Conservation (phyloP, 2,888 invertebrate genomes). For the Chrysomela aeneicollis region DNA sequence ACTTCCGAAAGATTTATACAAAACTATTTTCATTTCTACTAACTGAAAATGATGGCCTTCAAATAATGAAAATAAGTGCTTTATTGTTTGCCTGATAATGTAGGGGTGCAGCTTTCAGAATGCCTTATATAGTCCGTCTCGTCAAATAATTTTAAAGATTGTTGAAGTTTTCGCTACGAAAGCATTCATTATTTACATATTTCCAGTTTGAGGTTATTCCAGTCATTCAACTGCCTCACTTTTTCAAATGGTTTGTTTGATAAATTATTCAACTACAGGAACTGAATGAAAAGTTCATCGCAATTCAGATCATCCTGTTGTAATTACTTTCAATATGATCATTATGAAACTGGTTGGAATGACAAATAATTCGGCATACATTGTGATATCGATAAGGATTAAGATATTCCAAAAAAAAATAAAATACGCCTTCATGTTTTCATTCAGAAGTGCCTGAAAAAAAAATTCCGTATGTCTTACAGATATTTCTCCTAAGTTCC, state of each 20-base stretch:
- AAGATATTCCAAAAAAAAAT: neutral
- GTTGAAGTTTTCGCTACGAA: neutral
- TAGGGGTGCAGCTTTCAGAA: neutral
- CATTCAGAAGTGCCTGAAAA: constrained; percentile 9
- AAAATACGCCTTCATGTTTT: neutral
- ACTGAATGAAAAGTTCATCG: too few species aligned
- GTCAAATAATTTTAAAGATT: neutral
- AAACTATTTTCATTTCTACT: neutral
- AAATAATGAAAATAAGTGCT: constrained; percentile 12
- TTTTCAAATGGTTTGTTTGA: too few species aligned
- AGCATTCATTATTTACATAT: neutral
- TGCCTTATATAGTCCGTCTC: constrained; percentile 16
- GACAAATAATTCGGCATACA: neutral
- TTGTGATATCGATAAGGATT: neutral
- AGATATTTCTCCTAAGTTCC: constrained; percentile 14
- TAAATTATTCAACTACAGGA: too few species aligned
- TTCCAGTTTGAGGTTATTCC: neutral
- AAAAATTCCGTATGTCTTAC: neutral
- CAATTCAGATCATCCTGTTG: too few species aligned
- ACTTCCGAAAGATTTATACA: constrained; percentile 3
- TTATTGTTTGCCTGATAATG: constrained; percentile 1
- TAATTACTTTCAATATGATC: too few species aligned
- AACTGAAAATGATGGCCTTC: constrained; percentile 12
- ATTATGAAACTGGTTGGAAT: too few species aligned
- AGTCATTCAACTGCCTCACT: neutral